These are phyloP conservation scores for Catonia carolina DNA, from an alignment of 2,888 invertebrate genomes.

Conservation along the genomic window DNA sequence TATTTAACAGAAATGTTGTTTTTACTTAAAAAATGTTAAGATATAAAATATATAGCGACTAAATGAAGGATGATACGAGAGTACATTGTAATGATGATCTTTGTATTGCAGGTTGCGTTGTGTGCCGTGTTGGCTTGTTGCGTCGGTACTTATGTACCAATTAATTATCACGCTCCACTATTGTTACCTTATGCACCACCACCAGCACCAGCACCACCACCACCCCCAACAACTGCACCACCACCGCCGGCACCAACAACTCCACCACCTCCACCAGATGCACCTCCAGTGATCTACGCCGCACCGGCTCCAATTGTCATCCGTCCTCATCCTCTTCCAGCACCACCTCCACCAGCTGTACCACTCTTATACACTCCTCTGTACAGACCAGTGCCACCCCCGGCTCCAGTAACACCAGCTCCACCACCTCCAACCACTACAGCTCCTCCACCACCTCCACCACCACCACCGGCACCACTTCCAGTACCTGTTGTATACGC, in stretches of 20 bases:
- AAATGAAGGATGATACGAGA: no score
- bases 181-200: constrained; percentile 3
- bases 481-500: neutral
- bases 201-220: constrained; percentile 9
- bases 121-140: constrained; percentile 45
- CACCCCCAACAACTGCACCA: constrained; percentile 18
- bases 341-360: constrained; percentile 24
- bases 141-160: constrained; percentile 29
- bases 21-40: no score
- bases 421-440: neutral
- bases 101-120: constrained; percentile 49
- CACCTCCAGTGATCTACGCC: constrained; percentile 14
- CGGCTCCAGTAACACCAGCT: constrained; percentile 10
- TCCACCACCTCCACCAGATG: constrained; percentile 18
- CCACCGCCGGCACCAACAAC: constrained; percentile 17
- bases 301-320: constrained; percentile 17
- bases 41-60: no score
- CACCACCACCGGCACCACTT: constrained; percentile 13
- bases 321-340: constrained; percentile 5
- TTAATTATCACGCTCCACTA: constrained; percentile 1
- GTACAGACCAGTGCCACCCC: constrained; percentile 10
- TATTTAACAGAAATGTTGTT: no score
- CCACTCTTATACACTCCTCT: constrained; percentile 2
- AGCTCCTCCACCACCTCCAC: neutral
- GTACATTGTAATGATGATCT: constrained; percentile 26